phyloP scores from a whole-genome alignment of 2,113 vertebrate genomes.

The Plestiodon gilberti region DNA sequence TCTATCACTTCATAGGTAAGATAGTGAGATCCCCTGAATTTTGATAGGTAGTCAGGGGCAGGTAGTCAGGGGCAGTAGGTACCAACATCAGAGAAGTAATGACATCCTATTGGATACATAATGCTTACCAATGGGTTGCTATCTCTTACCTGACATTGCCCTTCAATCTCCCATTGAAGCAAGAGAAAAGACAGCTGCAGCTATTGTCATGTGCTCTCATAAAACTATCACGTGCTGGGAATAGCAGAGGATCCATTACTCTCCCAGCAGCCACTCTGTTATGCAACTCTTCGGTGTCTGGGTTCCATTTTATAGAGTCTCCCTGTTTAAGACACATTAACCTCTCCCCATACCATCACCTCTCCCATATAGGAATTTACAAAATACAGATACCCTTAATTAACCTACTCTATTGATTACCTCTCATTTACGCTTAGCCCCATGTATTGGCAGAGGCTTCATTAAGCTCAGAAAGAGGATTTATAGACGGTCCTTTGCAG shows the following conservation, averaged over 20 bases:
- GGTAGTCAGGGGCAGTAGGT: not conserved
- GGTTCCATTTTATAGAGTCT: not conserved
- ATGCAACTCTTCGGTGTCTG: not conserved
- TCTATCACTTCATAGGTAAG: not conserved
- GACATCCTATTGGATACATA: not conserved
- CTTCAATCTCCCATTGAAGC: not conserved
- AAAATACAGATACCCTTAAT: conserved; percentile 26
- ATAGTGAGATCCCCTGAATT: not conserved
- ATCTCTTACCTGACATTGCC: not conserved
- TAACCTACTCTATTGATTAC: conserved; percentile 54
- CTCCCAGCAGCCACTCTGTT: not conserved
- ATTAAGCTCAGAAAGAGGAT: conserved; percentile 36
- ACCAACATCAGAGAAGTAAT: not conserved
- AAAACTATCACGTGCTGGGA: not conserved
- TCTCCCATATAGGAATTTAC: conserved; percentile 1
- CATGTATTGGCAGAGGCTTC: conserved; percentile 40
- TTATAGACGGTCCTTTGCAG: not conserved
- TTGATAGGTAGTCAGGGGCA: not conserved
- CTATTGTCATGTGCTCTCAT: not conserved
- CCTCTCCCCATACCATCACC: not conserved
- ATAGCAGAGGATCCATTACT: not conserved
- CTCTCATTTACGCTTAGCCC: conserved; percentile 48
- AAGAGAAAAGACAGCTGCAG: not conserved
- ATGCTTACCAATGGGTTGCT: not conserved
- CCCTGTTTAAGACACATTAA: conserved; percentile 16